Evolutionary conservation across 2,113 vertebrate genomes (phyloP), one percentile per base, ranked within the genome.

Genomic region (Phoxinus phoxinus): DNA sequence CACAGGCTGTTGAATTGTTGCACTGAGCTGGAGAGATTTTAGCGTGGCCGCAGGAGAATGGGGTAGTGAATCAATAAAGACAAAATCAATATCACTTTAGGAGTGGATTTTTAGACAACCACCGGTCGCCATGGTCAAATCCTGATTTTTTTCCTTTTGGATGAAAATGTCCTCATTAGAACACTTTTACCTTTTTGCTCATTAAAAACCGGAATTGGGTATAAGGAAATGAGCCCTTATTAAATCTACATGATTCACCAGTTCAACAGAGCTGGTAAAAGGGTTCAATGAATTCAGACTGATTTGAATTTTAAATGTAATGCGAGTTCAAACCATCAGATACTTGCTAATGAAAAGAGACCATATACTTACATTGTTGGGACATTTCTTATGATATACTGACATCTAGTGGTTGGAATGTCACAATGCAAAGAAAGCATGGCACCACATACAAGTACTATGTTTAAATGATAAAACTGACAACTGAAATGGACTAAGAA

Each of bases 191-290:
- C 79, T 37, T 72, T 86, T 87, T 83, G 74, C 83, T 87, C 73
- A 59, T 87, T 89, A 85, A 89, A 89, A 89, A 85, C 19, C 8
- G 12, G 77, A 79, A 83, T 81, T 80, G 79, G 67, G 56, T 80
- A 83, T 87, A 85, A 85, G 79, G 79, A 87, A 87, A 87, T 85
- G 74, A 83, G 79, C 44, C 44, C 74, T 89, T 89, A 87, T 89
- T 87, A 87, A 89, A 87, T 59, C 30, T 77, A 72, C 82, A 86
- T 87, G 86, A 87, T 87, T 83, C 86, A 87, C 78, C 86, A 87
- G 86, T 51, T 30, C 58, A 75, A 77, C 79, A 59, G 78, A 76
- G 61, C 83, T 73, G 72, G 75, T 85, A 83, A 87, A 61, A 83
- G 73, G 73, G 86, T 87, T 87, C 73, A 35, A 59, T 63, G 65